Evolutionary conservation across 2,797 vertebrate species (phyloP).

Genomic region (Phoeniculus purpureus): DNA sequence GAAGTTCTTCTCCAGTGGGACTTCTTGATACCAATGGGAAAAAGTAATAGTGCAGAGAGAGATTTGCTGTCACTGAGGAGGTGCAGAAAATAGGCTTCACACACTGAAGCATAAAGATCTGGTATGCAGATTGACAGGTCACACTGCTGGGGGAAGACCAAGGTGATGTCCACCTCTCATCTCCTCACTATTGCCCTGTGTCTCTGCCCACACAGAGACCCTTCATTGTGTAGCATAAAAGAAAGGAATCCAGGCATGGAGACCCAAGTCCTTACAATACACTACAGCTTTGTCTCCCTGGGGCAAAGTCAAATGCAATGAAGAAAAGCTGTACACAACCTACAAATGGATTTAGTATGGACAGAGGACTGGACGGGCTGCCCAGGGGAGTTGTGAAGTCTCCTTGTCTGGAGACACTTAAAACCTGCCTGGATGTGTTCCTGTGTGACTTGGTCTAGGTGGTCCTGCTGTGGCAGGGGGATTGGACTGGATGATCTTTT

Average conservation of each 20-base stretch:
- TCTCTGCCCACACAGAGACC: neutral
- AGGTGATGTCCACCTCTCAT: neutral
- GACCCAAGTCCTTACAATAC: neutral
- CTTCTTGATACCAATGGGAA: neutral
- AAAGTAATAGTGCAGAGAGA: neutral
- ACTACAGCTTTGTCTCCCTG: neutral
- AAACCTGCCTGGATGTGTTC: no score
- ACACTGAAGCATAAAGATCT: neutral
- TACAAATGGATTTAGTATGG: neutral
- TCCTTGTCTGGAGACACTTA: no score
- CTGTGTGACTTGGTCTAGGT: no score
- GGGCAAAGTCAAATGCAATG: rapidly evolving
- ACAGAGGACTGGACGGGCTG: no score
- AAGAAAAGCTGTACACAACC: neutral
- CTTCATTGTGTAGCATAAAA: neutral
- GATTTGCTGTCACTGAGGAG: neutral
- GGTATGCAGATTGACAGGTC: neutral
- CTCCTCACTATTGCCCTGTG: rapidly evolving
- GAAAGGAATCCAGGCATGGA: rapidly evolving
- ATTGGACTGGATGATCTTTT: no score
- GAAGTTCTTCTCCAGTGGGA: neutral
- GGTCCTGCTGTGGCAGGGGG: no score
- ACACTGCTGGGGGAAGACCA: neutral
- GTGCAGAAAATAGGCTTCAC: neutral
- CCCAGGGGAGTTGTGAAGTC: no score